phyloP scores from a whole-genome alignment of 2,888 invertebrate species.

The Aporophyla lueneburgensis region DNA sequence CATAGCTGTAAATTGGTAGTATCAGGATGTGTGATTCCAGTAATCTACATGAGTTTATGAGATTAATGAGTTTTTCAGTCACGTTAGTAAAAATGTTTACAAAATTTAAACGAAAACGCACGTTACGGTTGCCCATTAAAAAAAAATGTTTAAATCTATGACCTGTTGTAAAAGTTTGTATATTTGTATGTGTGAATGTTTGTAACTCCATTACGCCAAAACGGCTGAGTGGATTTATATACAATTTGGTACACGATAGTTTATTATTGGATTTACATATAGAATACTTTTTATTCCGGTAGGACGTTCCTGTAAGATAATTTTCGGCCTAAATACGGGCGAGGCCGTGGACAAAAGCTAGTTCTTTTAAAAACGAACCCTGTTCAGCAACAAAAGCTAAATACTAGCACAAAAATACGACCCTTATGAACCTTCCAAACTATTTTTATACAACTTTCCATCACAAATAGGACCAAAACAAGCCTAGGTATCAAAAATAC shows the following conservation, averaged over 20 bases:
- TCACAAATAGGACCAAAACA: not conserved
- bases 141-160: no score
- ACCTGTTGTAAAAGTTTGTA: no score
- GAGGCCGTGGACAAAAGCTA: no score
- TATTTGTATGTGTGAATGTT: not conserved
- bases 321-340: no score
- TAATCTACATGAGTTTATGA: not conserved
- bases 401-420: not conserved
- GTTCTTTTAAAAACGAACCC: not conserved
- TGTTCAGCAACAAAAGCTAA: not conserved
- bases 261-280: not conserved
- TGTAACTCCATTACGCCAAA: not conserved
- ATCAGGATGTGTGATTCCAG: not conserved
- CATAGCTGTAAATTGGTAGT: slow-evolving; percentile 19
- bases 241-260: not conserved
- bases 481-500: slow-evolving; percentile 1
- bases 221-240: not conserved
- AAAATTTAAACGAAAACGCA: no score
- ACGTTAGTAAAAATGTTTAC: no score
- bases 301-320: not conserved
- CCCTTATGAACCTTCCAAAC: not conserved
- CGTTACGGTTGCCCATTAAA: not conserved
- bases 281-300: not conserved
- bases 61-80: not conserved
- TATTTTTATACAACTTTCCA: not conserved